Percentiles rank a stretch among this genome's conserved stretches.
Evolutionary conservation across 2,797 vertebrate genomes (phyloP).

Genomic region (Cryptoblepharus egeriae): DNA sequence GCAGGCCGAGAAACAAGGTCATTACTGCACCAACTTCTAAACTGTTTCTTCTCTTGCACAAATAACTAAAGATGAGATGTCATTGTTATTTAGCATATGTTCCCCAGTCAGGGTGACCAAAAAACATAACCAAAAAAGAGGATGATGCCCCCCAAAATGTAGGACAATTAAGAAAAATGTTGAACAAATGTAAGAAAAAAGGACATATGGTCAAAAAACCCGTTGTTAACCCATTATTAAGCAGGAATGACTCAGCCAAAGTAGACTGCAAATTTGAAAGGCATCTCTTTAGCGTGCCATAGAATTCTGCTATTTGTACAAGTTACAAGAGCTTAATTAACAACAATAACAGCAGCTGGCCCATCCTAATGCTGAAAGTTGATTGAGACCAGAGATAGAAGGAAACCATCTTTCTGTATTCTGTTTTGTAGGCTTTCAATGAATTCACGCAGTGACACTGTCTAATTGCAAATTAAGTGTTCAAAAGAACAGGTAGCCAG

Average conservation of each 20-base stretch:
- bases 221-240: background rate
- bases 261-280: background rate
- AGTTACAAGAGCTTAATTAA: background rate
- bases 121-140: too few relatives aligned
- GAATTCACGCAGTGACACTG: constrained; percentile 16
- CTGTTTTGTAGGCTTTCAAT: background rate
- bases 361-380: background rate
- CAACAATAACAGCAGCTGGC: background rate
- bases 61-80: background rate
- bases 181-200: too few relatives aligned
- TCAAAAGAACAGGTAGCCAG: constrained; percentile 36
- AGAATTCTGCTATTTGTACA: background rate
- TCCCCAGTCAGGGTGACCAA: too few relatives aligned
- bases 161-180: too few relatives aligned
- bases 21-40: too few relatives aligned
- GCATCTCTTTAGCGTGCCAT: background rate
- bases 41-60: background rate
- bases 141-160: too few relatives aligned
- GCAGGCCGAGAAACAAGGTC: too few relatives aligned
- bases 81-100: background rate
- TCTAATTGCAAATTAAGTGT: constrained; percentile 47
- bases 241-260: background rate
- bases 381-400: background rate
- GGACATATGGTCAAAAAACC: too few relatives aligned
- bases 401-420: constrained; percentile 10